phyloP scores from a whole-genome alignment of 2,797 vertebrate genomes.

The Glyptemys insculpta region DNA sequence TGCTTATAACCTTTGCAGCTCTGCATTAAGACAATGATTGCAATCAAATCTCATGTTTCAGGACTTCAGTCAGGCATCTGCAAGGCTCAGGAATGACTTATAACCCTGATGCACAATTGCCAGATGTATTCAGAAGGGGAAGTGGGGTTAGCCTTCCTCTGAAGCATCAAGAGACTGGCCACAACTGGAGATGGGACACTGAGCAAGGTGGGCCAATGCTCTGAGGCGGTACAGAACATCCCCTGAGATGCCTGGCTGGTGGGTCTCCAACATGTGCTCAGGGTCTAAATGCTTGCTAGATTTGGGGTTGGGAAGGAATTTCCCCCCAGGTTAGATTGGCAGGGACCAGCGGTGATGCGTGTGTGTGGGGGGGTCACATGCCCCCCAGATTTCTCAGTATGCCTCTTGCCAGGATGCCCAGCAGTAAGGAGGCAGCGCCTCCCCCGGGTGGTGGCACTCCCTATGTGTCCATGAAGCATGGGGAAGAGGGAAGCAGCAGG shows the following conservation, averaged over 20 bases:
- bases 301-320: background rate
- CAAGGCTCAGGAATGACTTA: background rate
- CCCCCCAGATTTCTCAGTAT: no score
- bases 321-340: background rate
- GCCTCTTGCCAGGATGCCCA: no score
- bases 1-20: no score
- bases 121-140: background rate
- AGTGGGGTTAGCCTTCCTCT: background rate
- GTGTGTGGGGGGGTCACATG: no score
- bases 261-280: background rate
- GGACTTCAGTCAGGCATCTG: background rate
- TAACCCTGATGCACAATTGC: background rate
- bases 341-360: background rate
- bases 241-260: background rate
- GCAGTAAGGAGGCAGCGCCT: no score
- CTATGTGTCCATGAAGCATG: no score
- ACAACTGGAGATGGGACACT: background rate
- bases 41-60: background rate
- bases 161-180: background rate
- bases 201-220: background rate
- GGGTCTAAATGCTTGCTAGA: background rate
- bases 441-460: no score
- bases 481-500: no score
- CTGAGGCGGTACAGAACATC: background rate
- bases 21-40: background rate